Evolutionary conservation across 2,797 vertebrate species (phyloP).

Genomic region (Parauchenoglanis ngamensis): DNA sequence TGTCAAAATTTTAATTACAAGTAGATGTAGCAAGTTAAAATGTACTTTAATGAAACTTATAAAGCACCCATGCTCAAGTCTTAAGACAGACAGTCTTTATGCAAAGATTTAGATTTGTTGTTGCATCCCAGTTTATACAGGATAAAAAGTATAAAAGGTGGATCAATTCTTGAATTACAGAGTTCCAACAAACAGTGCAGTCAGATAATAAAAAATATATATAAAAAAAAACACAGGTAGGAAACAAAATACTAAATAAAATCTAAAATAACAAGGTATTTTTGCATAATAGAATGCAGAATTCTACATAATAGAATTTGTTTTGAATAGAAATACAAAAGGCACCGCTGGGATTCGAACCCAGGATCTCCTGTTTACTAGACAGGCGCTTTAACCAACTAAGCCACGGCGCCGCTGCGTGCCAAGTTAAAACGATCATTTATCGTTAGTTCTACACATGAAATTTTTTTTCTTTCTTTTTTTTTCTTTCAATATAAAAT

Average conservation of each 20-base stretch:
- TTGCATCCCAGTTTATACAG: neutral
- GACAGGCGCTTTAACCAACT: slow-evolving; percentile 64
- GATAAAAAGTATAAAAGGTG: neutral
- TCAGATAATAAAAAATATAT: neutral
- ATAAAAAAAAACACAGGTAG: neutral
- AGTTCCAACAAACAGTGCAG: neutral
- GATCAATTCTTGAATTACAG: neutral
- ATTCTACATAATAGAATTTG: too few relatives aligned
- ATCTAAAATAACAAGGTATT: neutral
- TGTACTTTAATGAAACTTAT: neutral
- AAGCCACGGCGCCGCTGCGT: slow-evolving; percentile 58
- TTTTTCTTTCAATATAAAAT: too few relatives aligned
- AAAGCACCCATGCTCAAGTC: neutral
- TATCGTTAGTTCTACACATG: too few relatives aligned
- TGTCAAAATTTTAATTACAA: too few relatives aligned
- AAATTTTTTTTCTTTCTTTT: too few relatives aligned
- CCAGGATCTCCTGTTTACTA: slow-evolving; percentile 64
- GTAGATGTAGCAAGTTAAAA: too few relatives aligned
- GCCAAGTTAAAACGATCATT: too few relatives aligned
- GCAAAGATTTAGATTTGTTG: neutral
- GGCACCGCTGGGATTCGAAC: slow-evolving; percentile 64
- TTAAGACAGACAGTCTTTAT: neutral
- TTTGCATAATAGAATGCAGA: neutral
- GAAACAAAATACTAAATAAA: neutral
- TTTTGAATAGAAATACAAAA: slow-evolving; percentile 27